phyloP scores from a whole-genome alignment of 2,113 vertebrate species.

The Megaleporinus macrocephalus region DNA sequence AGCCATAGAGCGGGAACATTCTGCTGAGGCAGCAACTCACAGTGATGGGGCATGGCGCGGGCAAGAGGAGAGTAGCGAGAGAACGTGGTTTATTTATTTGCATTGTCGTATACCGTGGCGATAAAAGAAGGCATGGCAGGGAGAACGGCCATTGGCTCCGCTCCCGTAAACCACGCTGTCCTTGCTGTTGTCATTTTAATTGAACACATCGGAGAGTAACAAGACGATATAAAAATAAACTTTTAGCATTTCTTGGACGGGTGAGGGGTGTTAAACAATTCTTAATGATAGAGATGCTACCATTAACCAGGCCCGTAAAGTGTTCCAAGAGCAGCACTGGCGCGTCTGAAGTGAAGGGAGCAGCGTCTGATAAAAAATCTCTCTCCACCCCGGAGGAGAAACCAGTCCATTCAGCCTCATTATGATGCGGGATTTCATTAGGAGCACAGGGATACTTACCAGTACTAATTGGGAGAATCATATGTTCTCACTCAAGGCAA shows the following conservation, averaged over 20 bases:
- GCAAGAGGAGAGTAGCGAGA: slow-evolving; percentile 4
- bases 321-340: slow-evolving; percentile 14
- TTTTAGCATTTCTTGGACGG: slow-evolving; percentile 22
- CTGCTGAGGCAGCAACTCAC: slow-evolving; percentile 44
- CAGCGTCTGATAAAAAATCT: slow-evolving; percentile 44
- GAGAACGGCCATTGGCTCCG: background rate
- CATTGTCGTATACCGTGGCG: background rate
- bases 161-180: slow-evolving; percentile 23
- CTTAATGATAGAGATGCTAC: slow-evolving; percentile 50
- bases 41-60: slow-evolving; percentile 18
- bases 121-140: slow-evolving; percentile 20
- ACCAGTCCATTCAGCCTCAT: slow-evolving; percentile 37
- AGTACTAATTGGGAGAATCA: slow-evolving; percentile 46
- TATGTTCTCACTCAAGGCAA: slow-evolving; percentile 38
- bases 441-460: slow-evolving; percentile 37
- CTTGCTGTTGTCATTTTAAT: slow-evolving; percentile 49
- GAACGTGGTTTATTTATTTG: slow-evolving; percentile 17
- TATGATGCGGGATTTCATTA: slow-evolving; percentile 46
- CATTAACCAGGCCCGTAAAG: slow-evolving; percentile 46
- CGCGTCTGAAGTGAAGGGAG: slow-evolving; percentile 15
- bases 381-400: slow-evolving; percentile 25
- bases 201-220: slow-evolving; percentile 41
- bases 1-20: slow-evolving; percentile 30
- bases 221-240: slow-evolving; percentile 62
- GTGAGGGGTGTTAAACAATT: slow-evolving; percentile 46